Evolutionary conservation across 2,797 vertebrate genomes (phyloP).

Genomic region (Falco cherrug): DNA sequence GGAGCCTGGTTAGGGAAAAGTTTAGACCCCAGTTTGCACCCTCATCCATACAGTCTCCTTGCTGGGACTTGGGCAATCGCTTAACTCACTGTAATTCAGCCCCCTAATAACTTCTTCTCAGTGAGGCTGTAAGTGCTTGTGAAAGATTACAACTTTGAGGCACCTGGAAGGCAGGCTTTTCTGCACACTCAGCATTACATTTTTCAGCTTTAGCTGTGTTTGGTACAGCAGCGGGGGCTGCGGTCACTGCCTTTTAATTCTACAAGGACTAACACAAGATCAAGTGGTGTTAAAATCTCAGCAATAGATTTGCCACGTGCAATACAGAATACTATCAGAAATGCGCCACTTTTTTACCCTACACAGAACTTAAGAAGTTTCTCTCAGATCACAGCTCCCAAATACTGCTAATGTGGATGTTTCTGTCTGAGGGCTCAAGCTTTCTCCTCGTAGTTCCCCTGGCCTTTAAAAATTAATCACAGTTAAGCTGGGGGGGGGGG

Average conservation of each 20-base stretch:
- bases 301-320: background rate
- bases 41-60: background rate
- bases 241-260: background rate
- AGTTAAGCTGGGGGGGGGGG: background rate
- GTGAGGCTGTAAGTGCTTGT: background rate
- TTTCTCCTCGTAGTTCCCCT: background rate
- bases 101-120: background rate
- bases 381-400: background rate
- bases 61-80: background rate
- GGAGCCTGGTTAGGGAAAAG: background rate
- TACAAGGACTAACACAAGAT: background rate
- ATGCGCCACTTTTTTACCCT: background rate
- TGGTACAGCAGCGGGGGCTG: background rate
- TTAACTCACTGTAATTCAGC: background rate
- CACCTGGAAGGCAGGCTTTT: background rate
- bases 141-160: background rate
- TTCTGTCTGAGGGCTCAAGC: background rate
- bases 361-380: background rate
- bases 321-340: background rate
- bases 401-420: background rate
- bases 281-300: background rate
- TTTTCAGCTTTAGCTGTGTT: background rate
- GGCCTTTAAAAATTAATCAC: slow-evolving; percentile 34
- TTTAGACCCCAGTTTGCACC: background rate
- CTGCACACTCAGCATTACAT: background rate